Percentiles rank a stretch among this genome's conserved stretches.
Evolutionary conservation across 64 coral and sea anemone genomes (phyloP).

Genomic region (Montipora cactus): DNA sequence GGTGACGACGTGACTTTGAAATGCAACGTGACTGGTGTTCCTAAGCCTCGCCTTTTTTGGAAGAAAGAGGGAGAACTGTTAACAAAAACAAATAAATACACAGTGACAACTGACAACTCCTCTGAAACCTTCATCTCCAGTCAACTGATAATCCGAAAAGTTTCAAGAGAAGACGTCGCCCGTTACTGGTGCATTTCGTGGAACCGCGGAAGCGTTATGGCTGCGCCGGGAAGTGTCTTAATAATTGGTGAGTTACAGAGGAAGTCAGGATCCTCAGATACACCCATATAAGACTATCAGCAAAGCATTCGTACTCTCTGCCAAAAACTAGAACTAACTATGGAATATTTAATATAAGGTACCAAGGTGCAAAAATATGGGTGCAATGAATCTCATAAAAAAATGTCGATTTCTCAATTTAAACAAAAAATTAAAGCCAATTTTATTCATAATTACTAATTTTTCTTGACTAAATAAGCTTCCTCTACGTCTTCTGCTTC

Average conservation of each 20-base stretch:
- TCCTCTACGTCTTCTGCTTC: too few species aligned
- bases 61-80: slow-evolving; percentile 81
- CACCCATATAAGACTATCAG: too few species aligned
- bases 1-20: slow-evolving; percentile 19
- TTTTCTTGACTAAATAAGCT: too few species aligned
- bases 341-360: too few species aligned
- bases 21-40: slow-evolving; percentile 60
- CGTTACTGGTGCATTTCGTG: slow-evolving; percentile 55
- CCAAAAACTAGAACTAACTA: too few species aligned
- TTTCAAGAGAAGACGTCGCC: slow-evolving; percentile 30
- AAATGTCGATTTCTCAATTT: too few species aligned
- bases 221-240: neutral
- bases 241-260: neutral
- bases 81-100: slow-evolving; percentile 25
- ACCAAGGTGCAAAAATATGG: too few species aligned
- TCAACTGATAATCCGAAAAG: neutral
- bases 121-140: neutral
- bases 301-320: too few species aligned
- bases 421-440: too few species aligned
- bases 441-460: too few species aligned
- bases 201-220: slow-evolving; percentile 43
- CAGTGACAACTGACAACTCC: neutral
- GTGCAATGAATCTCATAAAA: too few species aligned
- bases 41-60: slow-evolving; percentile 74
- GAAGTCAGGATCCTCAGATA: neutral